Base-by-base conservation (phyloP, 2,113 vertebrate species). In the Pantherophis guttatus region DNA sequence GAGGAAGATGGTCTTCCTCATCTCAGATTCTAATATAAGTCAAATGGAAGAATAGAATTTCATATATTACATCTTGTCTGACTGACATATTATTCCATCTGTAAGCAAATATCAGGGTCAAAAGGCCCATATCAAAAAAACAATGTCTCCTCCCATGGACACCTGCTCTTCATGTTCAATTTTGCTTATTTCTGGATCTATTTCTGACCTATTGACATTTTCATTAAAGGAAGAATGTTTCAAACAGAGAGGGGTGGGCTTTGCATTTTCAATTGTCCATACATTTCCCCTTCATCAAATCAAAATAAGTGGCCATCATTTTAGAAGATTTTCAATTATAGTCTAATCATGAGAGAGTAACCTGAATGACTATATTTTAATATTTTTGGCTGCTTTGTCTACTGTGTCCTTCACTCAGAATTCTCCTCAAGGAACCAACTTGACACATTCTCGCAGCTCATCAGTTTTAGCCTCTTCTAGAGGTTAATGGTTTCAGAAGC, bases 381-480 rank as follows among this genome's bases (percentile, higher is more conserved):
- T 44, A 91, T 1, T 75, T 86, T 93, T 95, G 92, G 4, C 4
- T 91, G 15, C 24, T 95, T 96, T 90, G 44, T 50, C 50, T 94
- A 12, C 44, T 94, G 12, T 94, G 93, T 92, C 93, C 87, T 95
- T 92, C 93, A 90, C 15, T 75, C 89, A 19, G 90, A 92, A 94
- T 94, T 93, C 4, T 93, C 88, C 93, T 94, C 65, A 53, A 91
- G 93, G 52, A 86, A 59, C 21, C 94, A 52, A 11, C 88, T 39
- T 91, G 90, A 87, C 17, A 85, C 8, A 9, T 91, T 93, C 75
- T 70, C 89, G 39, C 39, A 94, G 85, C 44, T 95, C 90, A 90
- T 92, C 54, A 91, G 5, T 75, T 55, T 93, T 91, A 92, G 48
- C 90, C 52, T 86, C 93, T 57, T 86, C 91, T 6, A 92, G 86